Evolutionary conservation across 2,113 vertebrate species (phyloP).

Genomic region (Gavialis gangeticus): DNA sequence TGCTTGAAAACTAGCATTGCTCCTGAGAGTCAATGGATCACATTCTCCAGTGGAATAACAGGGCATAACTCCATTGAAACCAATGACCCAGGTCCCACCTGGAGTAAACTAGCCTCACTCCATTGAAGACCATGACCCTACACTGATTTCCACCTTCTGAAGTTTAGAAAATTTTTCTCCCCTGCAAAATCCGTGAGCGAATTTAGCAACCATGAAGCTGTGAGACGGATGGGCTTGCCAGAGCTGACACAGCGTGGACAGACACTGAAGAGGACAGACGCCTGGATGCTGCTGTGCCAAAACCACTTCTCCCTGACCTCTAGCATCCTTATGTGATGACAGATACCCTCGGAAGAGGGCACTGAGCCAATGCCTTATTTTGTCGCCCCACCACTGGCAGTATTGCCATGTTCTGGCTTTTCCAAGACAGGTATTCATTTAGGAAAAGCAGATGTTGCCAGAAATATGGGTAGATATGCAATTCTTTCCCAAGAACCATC

Average conservation of each 20-base stretch:
- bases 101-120: neutral
- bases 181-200: neutral
- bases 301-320: neutral
- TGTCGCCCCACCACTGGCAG: neutral
- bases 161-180: neutral
- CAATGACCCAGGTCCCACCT: too few relatives aligned
- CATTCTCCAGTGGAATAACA: too few relatives aligned
- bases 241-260: neutral
- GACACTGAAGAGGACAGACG: neutral
- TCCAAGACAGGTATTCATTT: fast-evolving
- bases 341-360: neutral
- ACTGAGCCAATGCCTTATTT: neutral
- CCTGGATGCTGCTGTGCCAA: fast-evolving
- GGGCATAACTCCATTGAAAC: too few relatives aligned
- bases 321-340: neutral
- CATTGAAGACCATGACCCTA: neutral
- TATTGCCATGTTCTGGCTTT: fast-evolving
- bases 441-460: neutral
- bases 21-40: too few relatives aligned
- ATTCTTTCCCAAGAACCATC: slow-evolving; percentile 45
- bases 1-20: too few relatives aligned
- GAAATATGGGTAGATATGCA: neutral
- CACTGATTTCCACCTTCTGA: neutral
- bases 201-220: neutral
- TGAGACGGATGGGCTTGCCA: neutral